phyloP scores from a whole-genome alignment of 2,797 vertebrate genomes.

The Poecilia velifera region DNA sequence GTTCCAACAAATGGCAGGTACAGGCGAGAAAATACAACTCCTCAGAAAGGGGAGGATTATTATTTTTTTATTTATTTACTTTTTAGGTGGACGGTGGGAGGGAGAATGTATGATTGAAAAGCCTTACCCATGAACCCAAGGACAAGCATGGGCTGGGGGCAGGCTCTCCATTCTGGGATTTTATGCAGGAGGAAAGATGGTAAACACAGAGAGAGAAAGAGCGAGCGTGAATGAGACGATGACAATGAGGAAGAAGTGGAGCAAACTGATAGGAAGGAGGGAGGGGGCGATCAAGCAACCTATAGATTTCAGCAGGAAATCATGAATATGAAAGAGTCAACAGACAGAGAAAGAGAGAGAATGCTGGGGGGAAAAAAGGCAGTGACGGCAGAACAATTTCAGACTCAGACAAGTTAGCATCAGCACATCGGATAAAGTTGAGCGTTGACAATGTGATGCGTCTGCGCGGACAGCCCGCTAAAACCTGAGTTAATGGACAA shows the following conservation, averaged over 20 bases:
- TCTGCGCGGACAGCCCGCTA: constrained; percentile 2
- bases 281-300: constrained; percentile 63
- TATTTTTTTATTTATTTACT: not conserved
- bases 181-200: constrained; percentile 50
- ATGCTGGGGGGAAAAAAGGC: constrained; percentile 51
- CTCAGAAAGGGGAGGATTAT: not conserved
- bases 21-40: constrained; percentile 17
- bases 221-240: constrained; percentile 43
- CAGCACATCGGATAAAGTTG: constrained; percentile 33
- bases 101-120: constrained; percentile 52
- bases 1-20: constrained; percentile 3
- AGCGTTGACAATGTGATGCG: constrained; percentile 6
- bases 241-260: constrained; percentile 17
- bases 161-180: constrained; percentile 79
- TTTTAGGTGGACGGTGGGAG: constrained; percentile 19
- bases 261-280: constrained; percentile 22
- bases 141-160: constrained; percentile 82
- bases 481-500: constrained; percentile 47
- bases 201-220: constrained; percentile 31
- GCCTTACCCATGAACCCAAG: constrained; percentile 87
- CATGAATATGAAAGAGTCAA: constrained; percentile 62
- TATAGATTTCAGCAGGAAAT: constrained; percentile 70
- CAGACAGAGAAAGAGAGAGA: constrained; percentile 35
- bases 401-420: constrained; percentile 40
- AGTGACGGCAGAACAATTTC: constrained; percentile 48